A percentile compares a stretch with the other conserved stretches of the same genome.
Evolutionary conservation across 2,888 invertebrate genomes (phyloP).

Genomic region (Campoplex nolae): DNA sequence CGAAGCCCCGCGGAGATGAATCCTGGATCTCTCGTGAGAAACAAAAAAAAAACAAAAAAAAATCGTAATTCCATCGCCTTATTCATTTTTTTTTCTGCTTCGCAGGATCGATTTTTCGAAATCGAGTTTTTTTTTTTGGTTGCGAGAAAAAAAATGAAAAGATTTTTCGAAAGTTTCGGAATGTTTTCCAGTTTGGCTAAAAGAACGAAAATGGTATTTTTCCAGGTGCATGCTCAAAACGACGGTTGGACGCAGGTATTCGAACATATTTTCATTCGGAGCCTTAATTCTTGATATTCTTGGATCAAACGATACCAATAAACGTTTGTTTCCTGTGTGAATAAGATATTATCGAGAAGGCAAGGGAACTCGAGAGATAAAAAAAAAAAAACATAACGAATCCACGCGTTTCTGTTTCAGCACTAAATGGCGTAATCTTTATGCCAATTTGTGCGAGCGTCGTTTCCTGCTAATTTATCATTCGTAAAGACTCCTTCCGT

Average conservation of each 20-base stretch:
- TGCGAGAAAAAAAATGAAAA: too few species aligned
- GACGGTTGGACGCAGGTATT: background rate
- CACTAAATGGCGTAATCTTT: conserved; percentile 3
- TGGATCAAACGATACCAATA: conserved; percentile 12
- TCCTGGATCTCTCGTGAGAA: conserved; percentile 8
- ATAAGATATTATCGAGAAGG: background rate
- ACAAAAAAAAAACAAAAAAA: conserved; percentile 28
- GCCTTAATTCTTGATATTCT: background rate
- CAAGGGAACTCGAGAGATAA: conserved; percentile 13
- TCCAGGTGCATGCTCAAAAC: too few species aligned
- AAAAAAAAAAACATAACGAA: background rate
- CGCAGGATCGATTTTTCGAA: too few species aligned
- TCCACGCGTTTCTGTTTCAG: background rate
- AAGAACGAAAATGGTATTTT: background rate
- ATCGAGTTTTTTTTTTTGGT: too few species aligned
- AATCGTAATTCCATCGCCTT: too few species aligned
- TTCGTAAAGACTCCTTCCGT: conserved; percentile 9
- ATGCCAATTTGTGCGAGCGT: background rate
- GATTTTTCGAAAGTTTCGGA: background rate
- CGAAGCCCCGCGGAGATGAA: conserved; percentile 63
- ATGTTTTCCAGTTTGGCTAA: background rate
- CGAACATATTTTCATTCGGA: background rate
- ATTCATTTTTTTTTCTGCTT: too few species aligned
- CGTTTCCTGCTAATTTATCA: background rate
- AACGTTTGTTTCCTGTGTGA: conserved; percentile 27